Base-by-base conservation (phyloP, 2,797 vertebrate genomes). In the Apogon talboti region DNA sequence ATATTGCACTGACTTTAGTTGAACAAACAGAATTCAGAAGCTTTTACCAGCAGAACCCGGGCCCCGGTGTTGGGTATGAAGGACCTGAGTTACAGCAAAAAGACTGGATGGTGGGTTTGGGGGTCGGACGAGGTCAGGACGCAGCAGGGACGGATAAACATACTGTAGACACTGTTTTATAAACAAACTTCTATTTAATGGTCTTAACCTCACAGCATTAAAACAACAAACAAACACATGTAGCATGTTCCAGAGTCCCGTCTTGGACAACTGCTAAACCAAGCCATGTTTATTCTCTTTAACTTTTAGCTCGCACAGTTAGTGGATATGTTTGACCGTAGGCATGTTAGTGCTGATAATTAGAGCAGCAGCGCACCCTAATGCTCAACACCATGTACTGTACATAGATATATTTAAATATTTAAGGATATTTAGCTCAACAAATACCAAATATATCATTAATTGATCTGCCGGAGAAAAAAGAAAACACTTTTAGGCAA, bases 331-430 rank as follows among this genome's bases (percentile, higher is more conserved):
- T 33, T 58, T 15, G 81, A 75, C 73, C 70, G 49, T 76, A 81
- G 78, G 84, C 86, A 87, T 86, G 82, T 49, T 48, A 58, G 73
- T 51, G 19, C 71, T 71, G 69, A 72, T 24, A 42, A 49, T 64
- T 82, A 79, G 74, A 83, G 77, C 71, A 58, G 67, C 66, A 63
- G 67, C 62, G 68, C 79, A 84, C 33, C 59, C 43, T 11, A 66
- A 50, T 55, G 64, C 79, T 84, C 50, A 52, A 76, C 67, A 48
- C 66, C 46, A 60, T 75, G 57, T 84, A 67, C 69, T 92, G 89
- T 91, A 91, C 74, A 92, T 86, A 91, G 70, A 88, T 79, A 88
- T 86, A 81, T 59, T 71, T 78, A 61, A 79, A 68, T 24, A 24
- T 24, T 24, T 24, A 24, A 24, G 21, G 21, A 73, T 87, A 85